phyloP scores from a whole-genome alignment of 2,797 vertebrate species.

The Catostomus latipinnis region DNA sequence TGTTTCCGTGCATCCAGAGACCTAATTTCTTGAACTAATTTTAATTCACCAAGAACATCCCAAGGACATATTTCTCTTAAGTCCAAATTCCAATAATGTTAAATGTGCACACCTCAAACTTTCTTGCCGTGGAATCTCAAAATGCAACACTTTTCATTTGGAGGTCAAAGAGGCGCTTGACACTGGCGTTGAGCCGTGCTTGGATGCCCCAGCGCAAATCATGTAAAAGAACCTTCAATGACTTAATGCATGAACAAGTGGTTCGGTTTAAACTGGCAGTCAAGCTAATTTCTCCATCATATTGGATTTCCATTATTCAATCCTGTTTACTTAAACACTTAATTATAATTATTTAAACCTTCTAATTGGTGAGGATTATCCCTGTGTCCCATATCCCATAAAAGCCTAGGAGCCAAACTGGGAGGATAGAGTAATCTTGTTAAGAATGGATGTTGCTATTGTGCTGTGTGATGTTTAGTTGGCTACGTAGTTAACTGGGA shows the following conservation, averaged over 20 bases:
- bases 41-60: no score
- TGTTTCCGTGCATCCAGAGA: no score
- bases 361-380: constrained; percentile 74
- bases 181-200: no score
- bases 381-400: constrained; percentile 65
- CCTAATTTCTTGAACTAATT: no score
- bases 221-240: background rate
- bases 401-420: constrained; percentile 74
- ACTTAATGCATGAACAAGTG: constrained; percentile 27
- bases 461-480: constrained; percentile 73
- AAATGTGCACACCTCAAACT: no score
- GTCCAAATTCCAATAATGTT: no score
- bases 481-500: constrained; percentile 68
- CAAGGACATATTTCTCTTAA: no score
- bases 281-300: constrained; percentile 59
- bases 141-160: no score
- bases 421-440: constrained; percentile 77
- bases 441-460: constrained; percentile 79
- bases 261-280: constrained; percentile 44
- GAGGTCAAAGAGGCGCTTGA: no score
- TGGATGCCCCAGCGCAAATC: no score
- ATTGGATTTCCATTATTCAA: constrained; percentile 71
- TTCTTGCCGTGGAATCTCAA: no score
- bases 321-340: constrained; percentile 76
- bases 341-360: constrained; percentile 78